Evolutionary conservation across 2,888 invertebrate species (phyloP).

Genomic region (Nectonema munidae): DNA sequence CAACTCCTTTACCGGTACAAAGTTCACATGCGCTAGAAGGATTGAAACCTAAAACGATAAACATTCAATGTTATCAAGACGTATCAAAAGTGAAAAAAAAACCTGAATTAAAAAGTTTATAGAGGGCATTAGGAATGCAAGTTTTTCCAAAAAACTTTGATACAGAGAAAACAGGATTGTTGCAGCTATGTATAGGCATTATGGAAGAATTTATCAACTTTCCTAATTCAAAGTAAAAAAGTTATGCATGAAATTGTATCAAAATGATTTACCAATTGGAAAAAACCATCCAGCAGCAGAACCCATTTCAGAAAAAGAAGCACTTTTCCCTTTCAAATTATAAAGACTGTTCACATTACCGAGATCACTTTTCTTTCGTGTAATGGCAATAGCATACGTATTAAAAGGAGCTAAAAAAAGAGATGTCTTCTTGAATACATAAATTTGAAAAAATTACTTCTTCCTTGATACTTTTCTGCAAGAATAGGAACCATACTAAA

Average conservation of each 20-base stretch:
- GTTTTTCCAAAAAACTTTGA: constrained; percentile 1
- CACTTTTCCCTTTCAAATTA: neutral
- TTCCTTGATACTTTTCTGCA: constrained; percentile 2
- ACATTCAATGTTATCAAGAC: neutral
- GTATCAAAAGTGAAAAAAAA: neutral
- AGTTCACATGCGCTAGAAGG: neutral
- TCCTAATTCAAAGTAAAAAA: no score
- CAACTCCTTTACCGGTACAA: neutral
- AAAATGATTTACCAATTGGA: constrained; percentile 6
- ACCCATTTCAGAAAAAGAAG: constrained; percentile 6
- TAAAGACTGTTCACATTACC: neutral
- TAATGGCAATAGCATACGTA: neutral
- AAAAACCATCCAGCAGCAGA: constrained; percentile 7
- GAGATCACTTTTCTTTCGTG: neutral
- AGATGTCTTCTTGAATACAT: neutral
- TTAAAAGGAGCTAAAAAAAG: neutral
- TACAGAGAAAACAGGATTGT: constrained; percentile 2
- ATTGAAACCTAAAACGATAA: constrained; percentile 7
- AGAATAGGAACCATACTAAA: constrained; percentile 10
- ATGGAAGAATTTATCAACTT: no score
- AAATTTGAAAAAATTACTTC: constrained; percentile 9
- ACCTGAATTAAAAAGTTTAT: neutral
- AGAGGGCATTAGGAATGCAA: constrained; percentile 8
- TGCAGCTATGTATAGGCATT: neutral
- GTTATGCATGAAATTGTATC: no score